A percentile compares a stretch with the other conserved stretches of the same genome.
Conservation (phyloP, 2,888 invertebrate genomes). For the Zelleria hepariella region DNA sequence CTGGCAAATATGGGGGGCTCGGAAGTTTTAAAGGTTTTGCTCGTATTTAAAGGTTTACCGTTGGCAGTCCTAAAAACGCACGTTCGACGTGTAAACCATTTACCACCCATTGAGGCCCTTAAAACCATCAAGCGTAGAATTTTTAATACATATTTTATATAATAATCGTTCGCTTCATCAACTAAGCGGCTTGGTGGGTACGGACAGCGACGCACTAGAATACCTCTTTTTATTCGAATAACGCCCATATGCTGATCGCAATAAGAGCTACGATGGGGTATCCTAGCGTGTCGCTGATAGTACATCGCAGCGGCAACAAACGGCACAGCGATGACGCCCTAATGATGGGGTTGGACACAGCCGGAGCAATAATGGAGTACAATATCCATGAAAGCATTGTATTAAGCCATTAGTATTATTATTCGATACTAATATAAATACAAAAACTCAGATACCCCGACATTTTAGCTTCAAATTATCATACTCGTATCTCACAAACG, state of each 20-base stretch:
- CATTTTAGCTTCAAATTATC: no score
- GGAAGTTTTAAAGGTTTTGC: not conserved
- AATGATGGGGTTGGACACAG: slow-evolving; percentile 41
- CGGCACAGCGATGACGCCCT: slow-evolving; percentile 31
- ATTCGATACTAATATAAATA: no score
- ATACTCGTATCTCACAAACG: no score
- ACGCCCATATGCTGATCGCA: no score
- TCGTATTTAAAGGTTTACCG: not conserved
- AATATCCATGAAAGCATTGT: slow-evolving; percentile 55
- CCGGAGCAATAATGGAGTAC: slow-evolving; percentile 38
- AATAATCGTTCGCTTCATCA: not conserved
- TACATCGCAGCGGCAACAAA: not conserved
- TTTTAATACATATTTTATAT: not conserved
- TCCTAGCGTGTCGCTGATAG: no score
- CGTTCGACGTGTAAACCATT: not conserved
- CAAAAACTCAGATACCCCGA: no score
- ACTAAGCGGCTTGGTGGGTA: not conserved
- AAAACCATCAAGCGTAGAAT: not conserved
- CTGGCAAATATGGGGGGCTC: not conserved
- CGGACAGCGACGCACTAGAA: no score
- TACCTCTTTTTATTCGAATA: no score
- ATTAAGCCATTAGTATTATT: slow-evolving; percentile 66
- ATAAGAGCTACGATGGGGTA: no score
- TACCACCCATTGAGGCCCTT: not conserved
- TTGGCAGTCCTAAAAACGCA: not conserved